phyloP scores from a whole-genome alignment of 2,113 vertebrate genomes.

The Pterocles orientalis region DNA sequence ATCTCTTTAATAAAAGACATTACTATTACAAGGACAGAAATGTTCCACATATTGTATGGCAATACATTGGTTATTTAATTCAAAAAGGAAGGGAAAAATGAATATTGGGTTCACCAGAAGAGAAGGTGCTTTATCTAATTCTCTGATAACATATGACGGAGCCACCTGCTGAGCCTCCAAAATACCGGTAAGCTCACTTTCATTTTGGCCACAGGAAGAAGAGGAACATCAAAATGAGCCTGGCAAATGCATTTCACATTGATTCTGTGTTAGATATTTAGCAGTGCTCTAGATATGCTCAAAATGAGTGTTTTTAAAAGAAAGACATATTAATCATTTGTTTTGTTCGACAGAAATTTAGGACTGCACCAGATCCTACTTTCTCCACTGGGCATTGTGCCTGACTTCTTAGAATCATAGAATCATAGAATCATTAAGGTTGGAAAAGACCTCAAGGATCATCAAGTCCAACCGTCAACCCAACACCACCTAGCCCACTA shows the following conservation, averaged over 20 bases:
- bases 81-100: neutral
- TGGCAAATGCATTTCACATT: neutral
- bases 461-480: no score
- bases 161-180: neutral
- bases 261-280: neutral
- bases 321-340: neutral
- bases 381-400: neutral
- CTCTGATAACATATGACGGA: neutral
- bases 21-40: neutral
- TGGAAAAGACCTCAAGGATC: no score
- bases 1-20: neutral
- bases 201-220: neutral
- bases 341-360: neutral
- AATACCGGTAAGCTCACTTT: neutral
- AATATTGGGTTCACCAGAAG: neutral
- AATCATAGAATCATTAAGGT: no score
- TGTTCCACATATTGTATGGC: neutral
- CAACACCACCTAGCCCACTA: no score
- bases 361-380: neutral
- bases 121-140: neutral
- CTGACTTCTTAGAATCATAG: neutral
- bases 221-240: neutral
- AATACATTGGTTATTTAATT: neutral
- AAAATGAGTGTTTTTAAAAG: neutral
- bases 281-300: neutral